phyloP scores from a whole-genome alignment of 2,888 invertebrate genomes.

The Patella caerulea region DNA sequence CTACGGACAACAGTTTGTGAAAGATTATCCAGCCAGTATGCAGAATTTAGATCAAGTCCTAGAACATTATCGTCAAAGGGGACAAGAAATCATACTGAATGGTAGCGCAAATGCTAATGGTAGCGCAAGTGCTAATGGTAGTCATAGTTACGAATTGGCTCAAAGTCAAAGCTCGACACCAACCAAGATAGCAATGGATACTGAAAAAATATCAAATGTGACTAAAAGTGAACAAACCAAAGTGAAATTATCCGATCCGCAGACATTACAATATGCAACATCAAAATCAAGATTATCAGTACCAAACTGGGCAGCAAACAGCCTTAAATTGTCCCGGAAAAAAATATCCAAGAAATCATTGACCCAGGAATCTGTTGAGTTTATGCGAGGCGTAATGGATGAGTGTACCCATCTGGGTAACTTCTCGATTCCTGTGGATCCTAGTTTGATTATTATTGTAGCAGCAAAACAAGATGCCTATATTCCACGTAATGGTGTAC shows the following conservation, averaged over 20 bases:
- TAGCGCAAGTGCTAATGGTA: no score
- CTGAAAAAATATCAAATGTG: no score
- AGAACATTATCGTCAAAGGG: no score
- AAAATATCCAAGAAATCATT: background rate
- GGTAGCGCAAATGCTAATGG: no score
- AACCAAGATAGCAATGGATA: no score
- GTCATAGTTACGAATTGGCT: no score
- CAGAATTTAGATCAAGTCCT: background rate
- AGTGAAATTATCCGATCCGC: background rate
- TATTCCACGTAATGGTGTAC: slow-evolving; percentile 88
- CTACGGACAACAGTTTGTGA: slow-evolving; percentile 44
- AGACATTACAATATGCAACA: slow-evolving; percentile 30
- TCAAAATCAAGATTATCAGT: slow-evolving; percentile 33
- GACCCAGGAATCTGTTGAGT: slow-evolving; percentile 83
- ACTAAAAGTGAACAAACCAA: no score
- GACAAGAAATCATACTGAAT: no score
- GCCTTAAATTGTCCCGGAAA: background rate
- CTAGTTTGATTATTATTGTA: slow-evolving; percentile 90
- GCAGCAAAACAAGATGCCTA: slow-evolving; percentile 88
- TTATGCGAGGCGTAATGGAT: slow-evolving; percentile 98
- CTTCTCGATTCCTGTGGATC: slow-evolving; percentile 88
- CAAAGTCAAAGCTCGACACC: no score
- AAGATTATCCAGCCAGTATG: slow-evolving; percentile 29
- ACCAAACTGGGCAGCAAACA: background rate
- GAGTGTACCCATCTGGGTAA: slow-evolving; percentile 97